Evolutionary conservation across 2,797 vertebrate genomes (phyloP).

Genomic region (Sebastes jordani): DNA sequence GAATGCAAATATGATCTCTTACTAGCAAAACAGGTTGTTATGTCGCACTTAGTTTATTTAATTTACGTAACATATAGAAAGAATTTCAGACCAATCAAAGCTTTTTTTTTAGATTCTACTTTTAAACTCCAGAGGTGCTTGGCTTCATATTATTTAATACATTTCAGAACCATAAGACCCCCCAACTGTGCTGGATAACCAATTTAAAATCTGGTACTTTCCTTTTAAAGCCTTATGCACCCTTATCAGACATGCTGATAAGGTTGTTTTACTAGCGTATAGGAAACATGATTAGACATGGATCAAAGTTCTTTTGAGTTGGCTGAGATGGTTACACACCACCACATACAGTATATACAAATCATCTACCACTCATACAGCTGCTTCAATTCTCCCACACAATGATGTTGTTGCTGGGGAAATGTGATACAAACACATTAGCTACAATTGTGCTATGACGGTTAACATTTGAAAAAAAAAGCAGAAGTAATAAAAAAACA

Average conservation of each 20-base stretch:
- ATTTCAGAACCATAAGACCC: not conserved
- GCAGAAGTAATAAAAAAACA: not conserved
- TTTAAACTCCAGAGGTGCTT: not conserved
- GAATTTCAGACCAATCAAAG: not conserved
- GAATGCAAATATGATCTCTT: not conserved
- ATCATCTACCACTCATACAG: not conserved
- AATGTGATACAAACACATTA: not conserved
- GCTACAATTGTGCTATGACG: not conserved
- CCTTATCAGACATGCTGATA: slow-evolving; percentile 1
- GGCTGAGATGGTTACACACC: not conserved
- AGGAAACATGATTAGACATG: not conserved
- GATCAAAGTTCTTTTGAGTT: slow-evolving; percentile 26
- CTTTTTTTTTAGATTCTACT: not conserved
- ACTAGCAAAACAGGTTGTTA: not conserved
- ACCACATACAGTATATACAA: not conserved
- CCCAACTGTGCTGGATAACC: not conserved
- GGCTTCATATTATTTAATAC: not conserved
- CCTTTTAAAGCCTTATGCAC: not conserved
- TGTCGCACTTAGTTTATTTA: not conserved
- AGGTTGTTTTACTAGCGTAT: not conserved
- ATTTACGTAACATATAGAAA: not conserved
- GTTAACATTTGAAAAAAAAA: not conserved
- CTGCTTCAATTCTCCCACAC: not conserved
- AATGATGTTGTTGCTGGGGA: not conserved
- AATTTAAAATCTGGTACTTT: not conserved